Evolutionary conservation across 2,888 invertebrate genomes (phyloP).

Genomic region (Tiliacea citrago): DNA sequence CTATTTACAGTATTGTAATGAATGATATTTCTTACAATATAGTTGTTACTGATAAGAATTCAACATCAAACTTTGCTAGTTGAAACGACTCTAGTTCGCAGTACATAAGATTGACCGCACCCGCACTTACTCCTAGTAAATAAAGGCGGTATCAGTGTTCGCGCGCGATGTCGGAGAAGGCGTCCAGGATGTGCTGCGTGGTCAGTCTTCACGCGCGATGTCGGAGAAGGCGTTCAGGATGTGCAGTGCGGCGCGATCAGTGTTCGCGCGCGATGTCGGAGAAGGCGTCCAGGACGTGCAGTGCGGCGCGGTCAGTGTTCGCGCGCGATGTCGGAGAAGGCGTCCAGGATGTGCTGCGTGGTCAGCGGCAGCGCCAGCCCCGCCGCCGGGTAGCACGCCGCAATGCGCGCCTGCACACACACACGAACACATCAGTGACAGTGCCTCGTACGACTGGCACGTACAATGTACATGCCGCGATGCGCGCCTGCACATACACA

Average conservation of each 20-base stretch:
- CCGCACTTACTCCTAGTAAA: not conserved
- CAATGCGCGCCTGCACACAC: constrained; percentile 96
- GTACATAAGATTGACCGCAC: not conserved
- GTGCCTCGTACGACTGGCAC: too few relatives aligned
- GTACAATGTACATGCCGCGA: too few relatives aligned
- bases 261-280: constrained; percentile 99
- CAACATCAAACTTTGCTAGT: not conserved
- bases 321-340: constrained; percentile 99
- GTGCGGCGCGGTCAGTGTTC: constrained; percentile 93
- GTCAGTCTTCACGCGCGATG: constrained; percentile 99
- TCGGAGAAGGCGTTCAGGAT: constrained; percentile 97
- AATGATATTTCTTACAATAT: constrained; percentile 2
- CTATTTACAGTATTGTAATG: constrained; percentile 18
- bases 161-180: constrained; percentile 99
- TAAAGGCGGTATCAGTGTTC: constrained; percentile 95
- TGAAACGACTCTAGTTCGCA: constrained; percentile 4
- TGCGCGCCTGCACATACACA: too few relatives aligned
- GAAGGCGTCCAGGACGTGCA: constrained; percentile 94
- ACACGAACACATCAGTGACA: constrained; percentile 66
- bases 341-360: constrained; percentile 98
- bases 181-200: constrained; percentile 98
- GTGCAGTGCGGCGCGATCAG: constrained; percentile 81
- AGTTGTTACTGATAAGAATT: not conserved
- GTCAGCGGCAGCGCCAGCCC: constrained; percentile 98
- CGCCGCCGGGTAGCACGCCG: constrained; percentile 98